Evolutionary conservation across 2,113 vertebrate species (phyloP), one percentile per base, ranked within the genome.

Genomic region (Stictonetta naevosa): DNA sequence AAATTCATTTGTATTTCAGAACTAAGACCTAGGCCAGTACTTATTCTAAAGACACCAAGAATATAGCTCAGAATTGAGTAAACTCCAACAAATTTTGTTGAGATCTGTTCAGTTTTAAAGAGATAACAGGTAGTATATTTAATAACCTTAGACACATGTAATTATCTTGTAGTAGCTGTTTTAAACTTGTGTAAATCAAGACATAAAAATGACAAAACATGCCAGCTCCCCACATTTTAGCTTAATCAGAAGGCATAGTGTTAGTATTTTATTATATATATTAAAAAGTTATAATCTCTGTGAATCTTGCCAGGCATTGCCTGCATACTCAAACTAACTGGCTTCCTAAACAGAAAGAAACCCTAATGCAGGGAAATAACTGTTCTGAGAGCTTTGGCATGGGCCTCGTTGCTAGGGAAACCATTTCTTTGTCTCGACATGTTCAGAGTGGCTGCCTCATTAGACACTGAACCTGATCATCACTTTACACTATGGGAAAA

Each of bases 361-460:
- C 56, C 56, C 10, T 6, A 92, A 94, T 84, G 48, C 77, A 64
- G 72, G 94, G 83, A 94, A 97, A 97, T 97, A 97, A 97, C 96
- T 86, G 96, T 96, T 98, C 92, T 89, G 87, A 97, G 95, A 97
- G 98, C 96, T 97, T 96, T 98, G 96, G 95, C 97, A 97, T 97
- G 97, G 96, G 91, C 92, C 95, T 90, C 6, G 98, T 98, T 98
- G 98, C 98, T 96, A 98, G 68, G 98, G 98, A 98, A 98, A 98
- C 98, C 97, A 97, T 96, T 52, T 97, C 98, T 98, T 98, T 98
- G 97, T 98, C 97, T 97, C 97, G 98, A 98, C 97, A 98, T 98
- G 98, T 98, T 97, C 96, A 81, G 98, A 98, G 98, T 98, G 97
- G 96, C 96, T 97, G 95, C 95, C 90, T 98, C 97, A 95, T 98